Evolutionary conservation across 2,888 invertebrate species (phyloP), one percentile per base, ranked within the genome.

Genomic region (Nemotelus nigrinus): DNA sequence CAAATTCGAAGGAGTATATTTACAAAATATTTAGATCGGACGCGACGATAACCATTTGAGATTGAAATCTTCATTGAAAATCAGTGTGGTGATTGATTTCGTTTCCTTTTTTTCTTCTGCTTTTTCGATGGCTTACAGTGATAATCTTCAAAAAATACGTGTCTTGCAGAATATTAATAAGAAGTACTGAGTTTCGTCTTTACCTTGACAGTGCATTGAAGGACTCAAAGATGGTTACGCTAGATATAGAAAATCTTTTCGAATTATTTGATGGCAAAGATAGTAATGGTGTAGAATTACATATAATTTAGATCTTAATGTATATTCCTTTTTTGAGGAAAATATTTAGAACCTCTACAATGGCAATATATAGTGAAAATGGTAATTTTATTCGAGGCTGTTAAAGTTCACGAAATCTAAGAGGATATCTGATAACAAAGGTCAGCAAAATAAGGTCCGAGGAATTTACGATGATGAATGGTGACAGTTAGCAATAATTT

Each of bases 11-110:
- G 76, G 75, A 58, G 80, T 81, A 80, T 25, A 25, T 81, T 81
- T 81, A 77, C 81, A 80, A 81, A 81, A 81, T 81, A 81, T 81
- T 81, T 80, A 81, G 81, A 81, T 81, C 79, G 77, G 79, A 80
- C 80, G 79, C 80, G 79, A 76, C 53, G 81, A 81, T 81, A 81
- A 80, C 80, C 77, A 78, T 71, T 64, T 41, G 48, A 58, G 8
- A 58, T 8, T 25, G 4, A 44, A 48, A 60, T 60, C 60, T 68
- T 1, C 53, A 53, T 50, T 70, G 50, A 58, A 57, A 71, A 58
- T n/a, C 47, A 45, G 58, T n/a, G 5, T 47, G 47, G n/a, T 44
- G 72, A 72, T 58, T 60, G 72, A 74, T 74, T 74, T 25, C 1
- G 25, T 25, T 25, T 25, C 25, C 25, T 25, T 25, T 25, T 25